Percentiles rank a stretch among this genome's conserved stretches.
These are phyloP conservation scores for Alligator mississippiensis DNA, from an alignment of 2,113 vertebrate genomes.

Conservation along the genomic window DNA sequence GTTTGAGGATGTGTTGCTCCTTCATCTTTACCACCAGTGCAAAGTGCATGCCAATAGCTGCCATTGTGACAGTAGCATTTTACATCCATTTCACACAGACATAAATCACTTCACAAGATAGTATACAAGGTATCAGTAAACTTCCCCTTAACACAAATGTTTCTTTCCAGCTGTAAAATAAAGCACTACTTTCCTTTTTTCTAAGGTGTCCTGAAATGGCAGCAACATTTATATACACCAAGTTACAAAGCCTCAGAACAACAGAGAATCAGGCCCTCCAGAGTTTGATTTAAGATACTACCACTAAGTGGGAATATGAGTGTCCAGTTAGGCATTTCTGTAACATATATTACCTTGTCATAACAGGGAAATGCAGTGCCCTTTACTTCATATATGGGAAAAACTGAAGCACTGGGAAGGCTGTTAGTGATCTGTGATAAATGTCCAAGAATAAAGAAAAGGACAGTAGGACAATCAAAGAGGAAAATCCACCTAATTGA, in stretches of 20 bases:
- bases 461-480: not conserved
- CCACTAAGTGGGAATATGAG: not conserved
- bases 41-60: not conserved
- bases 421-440: slow-evolving; percentile 42
- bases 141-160: not conserved
- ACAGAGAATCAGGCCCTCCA: not conserved
- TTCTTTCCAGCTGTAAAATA: not conserved
- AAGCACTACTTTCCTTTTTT: not conserved
- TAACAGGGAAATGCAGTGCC: slow-evolving; percentile 18
- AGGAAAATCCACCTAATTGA: slow-evolving; percentile 27
- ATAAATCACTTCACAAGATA: not conserved
- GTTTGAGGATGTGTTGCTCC: not conserved
- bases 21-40: not conserved
- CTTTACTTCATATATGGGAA: not conserved
- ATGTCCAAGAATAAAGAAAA: slow-evolving; percentile 41
- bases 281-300: slow-evolving; percentile 12
- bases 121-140: not conserved
- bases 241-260: slow-evolving; percentile 2
- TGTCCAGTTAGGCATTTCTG: slow-evolving; percentile 27
- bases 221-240: not conserved
- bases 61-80: not conserved
- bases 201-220: not conserved
- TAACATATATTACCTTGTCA: slow-evolving; percentile 30
- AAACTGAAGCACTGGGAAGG: slow-evolving; percentile 32
- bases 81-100: not conserved